A percentile compares a stretch with the other conserved stretches of the same genome.
Conservation (phyloP, 2,888 invertebrate genomes). For the Perithous albicinctus region DNA sequence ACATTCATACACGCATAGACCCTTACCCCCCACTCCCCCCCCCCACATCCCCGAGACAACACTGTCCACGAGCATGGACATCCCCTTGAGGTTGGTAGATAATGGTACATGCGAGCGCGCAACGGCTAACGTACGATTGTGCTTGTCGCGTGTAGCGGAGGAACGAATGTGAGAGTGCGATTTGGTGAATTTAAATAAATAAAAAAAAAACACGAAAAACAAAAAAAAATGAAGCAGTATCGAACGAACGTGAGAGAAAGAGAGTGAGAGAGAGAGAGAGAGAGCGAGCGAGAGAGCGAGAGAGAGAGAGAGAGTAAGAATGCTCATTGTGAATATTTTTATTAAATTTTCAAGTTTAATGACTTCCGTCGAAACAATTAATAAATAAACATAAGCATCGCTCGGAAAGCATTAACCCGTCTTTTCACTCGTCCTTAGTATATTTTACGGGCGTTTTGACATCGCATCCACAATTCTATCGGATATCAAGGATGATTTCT, state of each 20-base stretch:
- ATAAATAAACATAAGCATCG: slow-evolving; percentile 84
- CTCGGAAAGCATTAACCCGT: slow-evolving; percentile 73
- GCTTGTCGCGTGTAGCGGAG: slow-evolving; percentile 64
- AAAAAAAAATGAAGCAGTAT: slow-evolving; percentile 57
- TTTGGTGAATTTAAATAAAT: slow-evolving; percentile 44
- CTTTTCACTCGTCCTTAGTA: slow-evolving; percentile 22
- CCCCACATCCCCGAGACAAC: slow-evolving; percentile 48
- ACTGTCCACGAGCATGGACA: slow-evolving; percentile 61
- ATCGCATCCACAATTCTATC: not conserved
- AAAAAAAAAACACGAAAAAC: slow-evolving; percentile 37
- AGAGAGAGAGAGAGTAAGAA: slow-evolving; percentile 80
- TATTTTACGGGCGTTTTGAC: not conserved
- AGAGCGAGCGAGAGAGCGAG: slow-evolving; percentile 77
- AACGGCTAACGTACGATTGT: slow-evolving; percentile 63
- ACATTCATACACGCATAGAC: slow-evolving; percentile 77
- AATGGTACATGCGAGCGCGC: slow-evolving; percentile 64
- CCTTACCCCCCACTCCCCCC: slow-evolving; percentile 6
- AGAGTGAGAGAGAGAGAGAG: slow-evolving; percentile 79
- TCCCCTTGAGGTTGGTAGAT: slow-evolving; percentile 66
- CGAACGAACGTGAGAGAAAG: slow-evolving; percentile 60
- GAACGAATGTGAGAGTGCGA: slow-evolving; percentile 71
- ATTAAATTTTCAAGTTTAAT: slow-evolving; percentile 85
- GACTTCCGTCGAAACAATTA: slow-evolving; percentile 84
- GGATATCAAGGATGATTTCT: not conserved
- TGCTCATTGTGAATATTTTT: slow-evolving; percentile 85